Evolutionary conservation across 2,797 vertebrate species (phyloP), one percentile per base, ranked within the genome.

Genomic region (Alfaro cultratus): DNA sequence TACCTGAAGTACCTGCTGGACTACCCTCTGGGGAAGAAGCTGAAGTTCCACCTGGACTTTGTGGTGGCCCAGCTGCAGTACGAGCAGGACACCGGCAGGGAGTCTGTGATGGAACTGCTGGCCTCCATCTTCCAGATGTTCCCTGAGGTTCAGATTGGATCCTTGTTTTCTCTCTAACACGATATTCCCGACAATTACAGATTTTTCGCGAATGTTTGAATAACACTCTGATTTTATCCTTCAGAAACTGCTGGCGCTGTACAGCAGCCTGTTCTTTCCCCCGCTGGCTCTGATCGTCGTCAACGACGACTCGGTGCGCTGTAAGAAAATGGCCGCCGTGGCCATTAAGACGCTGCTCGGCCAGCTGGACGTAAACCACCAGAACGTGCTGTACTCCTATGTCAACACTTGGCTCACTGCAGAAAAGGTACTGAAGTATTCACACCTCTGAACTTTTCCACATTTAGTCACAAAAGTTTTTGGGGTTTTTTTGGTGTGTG

Each of bases 1-100:
- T 99, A 98, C 84, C 89, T 98, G 79, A 99, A 97, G 88, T 99
- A 99, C 55, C 95, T 99, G 88, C 94, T 99, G 93, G 98, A 99
- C 89, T 99, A 99, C 90, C 99, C 98, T 0, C 95, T 99, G 83
- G 98, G 98, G 43, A 97, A 95, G 76, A 98, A 97, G 91, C 91
- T 99, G 88, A 96, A 89, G 80, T 62, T 76, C 1, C 97, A 98
- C 89, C 87, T 99, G 92, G 97, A 99, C 84, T 99, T 98, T 57
- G 92, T 99, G 68, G 96, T 99, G 0, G 96, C 97, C 9, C 99
- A 99, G 83, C 95, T 99, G 49, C 96, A 96, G 55, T 99, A 99
- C 0, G 98, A 98, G 81, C 97, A 98, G 34, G 97, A 99, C 94
- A 98, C 97, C 0, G 99, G 99, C 80, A 95, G 98, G 88, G 97